Conservation (phyloP, 2,888 invertebrate species). For the Griposia aprilina region DNA sequence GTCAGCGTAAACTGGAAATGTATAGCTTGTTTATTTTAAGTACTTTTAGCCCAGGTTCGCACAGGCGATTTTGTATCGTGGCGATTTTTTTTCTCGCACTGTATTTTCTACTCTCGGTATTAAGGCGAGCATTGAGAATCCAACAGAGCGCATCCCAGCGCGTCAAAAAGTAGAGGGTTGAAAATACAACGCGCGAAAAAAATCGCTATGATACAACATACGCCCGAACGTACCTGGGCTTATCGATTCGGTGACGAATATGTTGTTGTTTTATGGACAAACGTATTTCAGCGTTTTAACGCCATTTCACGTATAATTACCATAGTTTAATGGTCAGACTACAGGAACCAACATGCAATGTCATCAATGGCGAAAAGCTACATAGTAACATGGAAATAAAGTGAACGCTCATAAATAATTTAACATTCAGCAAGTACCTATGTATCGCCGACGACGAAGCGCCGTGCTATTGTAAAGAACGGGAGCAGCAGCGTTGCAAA, state of each 20-base stretch:
- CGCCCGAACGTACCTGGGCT: background rate
- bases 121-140: background rate
- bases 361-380: conserved; percentile 10
- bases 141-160: background rate
- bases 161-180: background rate
- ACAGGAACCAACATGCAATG: conserved; percentile 8
- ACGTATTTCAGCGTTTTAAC: conserved; percentile 3
- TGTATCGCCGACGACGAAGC: background rate
- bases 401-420: background rate
- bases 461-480: conserved; percentile 17
- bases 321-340: conserved; percentile 10
- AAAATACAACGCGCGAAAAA: background rate
- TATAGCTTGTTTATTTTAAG: too few species aligned
- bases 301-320: conserved; percentile 27
- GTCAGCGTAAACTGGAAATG: too few species aligned
- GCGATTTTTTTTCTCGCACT: background rate
- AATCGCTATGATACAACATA: background rate
- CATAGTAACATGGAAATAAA: background rate
- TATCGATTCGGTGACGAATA: background rate
- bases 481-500: conserved; percentile 9
- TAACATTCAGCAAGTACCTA: background rate
- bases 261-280: background rate
- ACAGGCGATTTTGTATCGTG: background rate
- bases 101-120: background rate
- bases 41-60: background rate